phyloP scores from a whole-genome alignment of 2,113 vertebrate species.

The Dicentrarchus labrax region DNA sequence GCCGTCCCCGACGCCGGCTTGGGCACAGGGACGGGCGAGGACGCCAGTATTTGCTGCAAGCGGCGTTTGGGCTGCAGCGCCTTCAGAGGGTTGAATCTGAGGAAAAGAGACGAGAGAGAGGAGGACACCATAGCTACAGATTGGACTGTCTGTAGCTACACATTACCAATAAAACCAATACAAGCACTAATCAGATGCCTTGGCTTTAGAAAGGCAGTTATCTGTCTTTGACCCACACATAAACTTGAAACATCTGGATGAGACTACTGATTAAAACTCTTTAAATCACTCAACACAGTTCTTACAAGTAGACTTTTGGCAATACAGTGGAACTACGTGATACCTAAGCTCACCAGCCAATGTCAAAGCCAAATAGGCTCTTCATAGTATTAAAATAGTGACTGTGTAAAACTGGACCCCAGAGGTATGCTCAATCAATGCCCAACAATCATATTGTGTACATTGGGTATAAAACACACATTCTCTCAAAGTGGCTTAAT shows the following conservation, averaged over 20 bases:
- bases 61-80: slow-evolving; percentile 85
- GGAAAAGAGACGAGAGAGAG: slow-evolving; percentile 72
- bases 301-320: neutral
- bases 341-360: slow-evolving; percentile 2
- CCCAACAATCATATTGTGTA: neutral
- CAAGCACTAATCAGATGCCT: neutral
- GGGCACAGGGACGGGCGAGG: slow-evolving; percentile 71
- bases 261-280: neutral
- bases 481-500: slow-evolving; percentile 7
- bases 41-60: slow-evolving; percentile 83
- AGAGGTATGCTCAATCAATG: neutral
- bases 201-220: neutral
- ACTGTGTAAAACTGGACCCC: neutral
- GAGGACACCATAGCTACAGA: slow-evolving; percentile 63
- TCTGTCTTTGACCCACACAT: slow-evolving; percentile 1
- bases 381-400: neutral
- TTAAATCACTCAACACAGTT: neutral
- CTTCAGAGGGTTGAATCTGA: slow-evolving; percentile 88
- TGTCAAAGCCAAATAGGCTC: neutral
- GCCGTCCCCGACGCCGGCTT: slow-evolving; percentile 54
- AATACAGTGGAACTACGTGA: neutral
- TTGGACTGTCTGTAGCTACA: slow-evolving; percentile 19
- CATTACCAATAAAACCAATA: slow-evolving; percentile 1
- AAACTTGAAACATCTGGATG: slow-evolving; percentile 8
- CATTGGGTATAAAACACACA: slow-evolving; percentile 1